Evolutionary conservation across 2,888 invertebrate species (phyloP).

Genomic region (Agrotis exclamationis): DNA sequence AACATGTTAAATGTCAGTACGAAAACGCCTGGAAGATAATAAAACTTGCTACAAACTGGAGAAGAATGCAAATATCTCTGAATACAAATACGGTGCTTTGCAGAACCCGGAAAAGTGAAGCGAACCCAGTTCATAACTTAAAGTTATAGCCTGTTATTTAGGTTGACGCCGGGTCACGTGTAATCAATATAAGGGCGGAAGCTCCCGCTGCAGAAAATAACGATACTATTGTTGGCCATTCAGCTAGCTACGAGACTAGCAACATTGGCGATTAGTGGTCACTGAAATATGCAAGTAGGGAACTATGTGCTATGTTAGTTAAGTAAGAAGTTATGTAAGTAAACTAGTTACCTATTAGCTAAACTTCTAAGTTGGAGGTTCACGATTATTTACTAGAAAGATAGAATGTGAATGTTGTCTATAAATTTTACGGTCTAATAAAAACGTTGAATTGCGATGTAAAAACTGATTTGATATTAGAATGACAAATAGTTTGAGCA

Average conservation of each 20-base stretch:
- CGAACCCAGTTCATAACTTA: constrained; percentile 40
- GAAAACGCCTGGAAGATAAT: not conserved
- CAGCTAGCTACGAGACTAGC: not conserved
- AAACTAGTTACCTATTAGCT: constrained; percentile 25
- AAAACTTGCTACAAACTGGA: not conserved
- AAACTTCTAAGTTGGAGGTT: constrained; percentile 13
- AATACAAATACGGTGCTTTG: constrained; percentile 2
- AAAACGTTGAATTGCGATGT: not conserved
- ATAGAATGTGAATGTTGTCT: not conserved
- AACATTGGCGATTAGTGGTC: constrained; percentile 15
- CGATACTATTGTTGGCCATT: constrained; percentile 10
- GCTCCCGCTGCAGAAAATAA: constrained; percentile 42
- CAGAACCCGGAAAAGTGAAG: constrained; percentile 18
- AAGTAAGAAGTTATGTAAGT: constrained; percentile 41
- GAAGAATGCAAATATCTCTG: constrained; percentile 9
- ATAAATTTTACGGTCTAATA: not conserved
- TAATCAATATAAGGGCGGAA: constrained; percentile 61
- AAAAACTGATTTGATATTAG: constrained; percentile 10
- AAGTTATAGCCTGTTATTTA: constrained; percentile 52
- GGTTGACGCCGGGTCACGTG: constrained; percentile 58
- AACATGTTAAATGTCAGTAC: constrained; percentile 3
- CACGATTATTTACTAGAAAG: constrained; percentile 20
- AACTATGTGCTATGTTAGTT: constrained; percentile 11
- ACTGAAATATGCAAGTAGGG: constrained; percentile 31
- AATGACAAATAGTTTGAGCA: constrained; percentile 23